Conservation (phyloP, 35 echinoderm and acorn worm genomes). For the Apostichopus californicus region DNA sequence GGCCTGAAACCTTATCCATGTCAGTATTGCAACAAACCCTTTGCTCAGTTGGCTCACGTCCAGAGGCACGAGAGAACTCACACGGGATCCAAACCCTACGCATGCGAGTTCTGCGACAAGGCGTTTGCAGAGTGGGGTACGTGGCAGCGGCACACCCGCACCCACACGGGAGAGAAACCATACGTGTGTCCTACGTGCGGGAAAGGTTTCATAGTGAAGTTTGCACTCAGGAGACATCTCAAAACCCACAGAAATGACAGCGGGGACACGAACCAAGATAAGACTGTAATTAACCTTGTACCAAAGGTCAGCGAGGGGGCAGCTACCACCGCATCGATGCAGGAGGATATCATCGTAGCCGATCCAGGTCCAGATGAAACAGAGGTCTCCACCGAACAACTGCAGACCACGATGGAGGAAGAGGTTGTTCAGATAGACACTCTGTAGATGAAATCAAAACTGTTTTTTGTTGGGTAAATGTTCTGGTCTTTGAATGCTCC, state of each 20-base stretch:
- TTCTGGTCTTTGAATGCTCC: too few relatives aligned
- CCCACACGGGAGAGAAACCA: conserved; percentile 70
- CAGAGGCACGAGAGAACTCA: conserved; percentile 73
- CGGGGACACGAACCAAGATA: neutral
- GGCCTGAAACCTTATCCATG: conserved; percentile 76
- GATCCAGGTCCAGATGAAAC: neutral
- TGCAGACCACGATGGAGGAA: neutral
- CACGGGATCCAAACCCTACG: conserved; percentile 52
- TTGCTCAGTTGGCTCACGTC: conserved; percentile 56
- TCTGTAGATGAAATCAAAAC: neutral
- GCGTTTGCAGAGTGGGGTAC: conserved; percentile 62
- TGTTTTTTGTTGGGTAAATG: too few relatives aligned
- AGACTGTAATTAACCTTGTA: neutral
- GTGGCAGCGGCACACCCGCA: conserved; percentile 61
- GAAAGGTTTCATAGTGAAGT: conserved; percentile 63
- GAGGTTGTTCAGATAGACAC: neutral
- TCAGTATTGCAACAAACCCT: conserved; percentile 60
- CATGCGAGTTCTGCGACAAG: conserved; percentile 56
- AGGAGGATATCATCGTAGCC: neutral
- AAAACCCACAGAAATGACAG: conserved; percentile 30
- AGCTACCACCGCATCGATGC: neutral
- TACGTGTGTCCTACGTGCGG: conserved; percentile 63
- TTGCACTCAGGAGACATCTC: conserved; percentile 50
- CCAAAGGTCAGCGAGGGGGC: neutral
- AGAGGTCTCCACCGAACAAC: neutral